Evolutionary conservation across 1,140 invertebrate genomes (phyloP).

Genomic region (Glomeris maerens): DNA sequence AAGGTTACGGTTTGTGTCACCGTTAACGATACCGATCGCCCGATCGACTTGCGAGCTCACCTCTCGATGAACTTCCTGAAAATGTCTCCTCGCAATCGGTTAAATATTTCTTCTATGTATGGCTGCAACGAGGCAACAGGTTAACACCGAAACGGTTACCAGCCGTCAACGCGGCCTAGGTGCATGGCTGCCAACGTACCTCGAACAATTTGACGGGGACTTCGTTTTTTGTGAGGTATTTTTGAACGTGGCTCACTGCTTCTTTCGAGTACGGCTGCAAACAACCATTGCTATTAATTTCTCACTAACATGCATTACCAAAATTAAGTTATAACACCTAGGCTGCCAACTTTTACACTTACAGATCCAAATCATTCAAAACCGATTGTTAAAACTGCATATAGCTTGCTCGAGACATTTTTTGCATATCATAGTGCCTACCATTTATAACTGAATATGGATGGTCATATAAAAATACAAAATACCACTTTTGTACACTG

Average conservation of each 20-base stretch:
- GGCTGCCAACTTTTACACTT: neutral
- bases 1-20: conserved; percentile 13
- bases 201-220: conserved; percentile 94
- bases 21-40: too few species aligned
- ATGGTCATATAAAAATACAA: too few species aligned
- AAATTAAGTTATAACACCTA: conserved; percentile 9
- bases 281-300: conserved; percentile 28
- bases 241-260: conserved; percentile 91
- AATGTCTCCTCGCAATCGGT: conserved; percentile 84
- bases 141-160: neutral
- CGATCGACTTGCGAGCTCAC: too few species aligned
- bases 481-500: too few species aligned
- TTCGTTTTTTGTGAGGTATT: conserved; percentile 92
- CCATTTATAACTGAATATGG: too few species aligned
- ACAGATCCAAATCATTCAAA: too few species aligned
- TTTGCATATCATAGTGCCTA: too few species aligned
- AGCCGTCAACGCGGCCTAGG: neutral
- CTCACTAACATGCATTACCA: conserved; percentile 8
- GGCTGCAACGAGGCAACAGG: conserved; percentile 47
- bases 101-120: conserved; percentile 98
- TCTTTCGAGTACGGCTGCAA: conserved; percentile 90
- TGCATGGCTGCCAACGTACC: conserved; percentile 48
- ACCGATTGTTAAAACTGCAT: too few species aligned
- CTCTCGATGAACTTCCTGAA: conserved; percentile 97
- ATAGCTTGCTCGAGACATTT: too few species aligned